Evolutionary conservation across 2,113 vertebrate species (phyloP).

Genomic region (Stigmatopora nigra): DNA sequence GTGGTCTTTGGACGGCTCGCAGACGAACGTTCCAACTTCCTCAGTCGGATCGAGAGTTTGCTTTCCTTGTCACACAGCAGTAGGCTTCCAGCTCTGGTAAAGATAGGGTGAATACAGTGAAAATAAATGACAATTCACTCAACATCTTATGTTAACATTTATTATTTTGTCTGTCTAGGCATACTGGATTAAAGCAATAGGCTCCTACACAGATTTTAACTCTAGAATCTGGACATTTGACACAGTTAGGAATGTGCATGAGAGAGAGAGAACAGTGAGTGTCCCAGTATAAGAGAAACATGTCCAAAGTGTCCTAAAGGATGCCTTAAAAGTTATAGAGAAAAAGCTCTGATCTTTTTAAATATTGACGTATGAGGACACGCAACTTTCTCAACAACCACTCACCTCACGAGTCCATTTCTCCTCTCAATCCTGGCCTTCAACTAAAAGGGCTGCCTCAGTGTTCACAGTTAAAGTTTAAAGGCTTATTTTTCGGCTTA

Average conservation of each 20-base stretch:
- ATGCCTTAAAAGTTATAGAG: conserved; percentile 44
- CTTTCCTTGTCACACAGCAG: conserved; percentile 29
- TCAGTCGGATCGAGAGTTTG: conserved; percentile 31
- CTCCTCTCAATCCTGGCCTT: conserved; percentile 17
- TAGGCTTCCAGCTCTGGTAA: conserved; percentile 20
- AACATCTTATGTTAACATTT: background rate
- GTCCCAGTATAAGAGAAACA: conserved; percentile 20
- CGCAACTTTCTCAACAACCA: conserved; percentile 50
- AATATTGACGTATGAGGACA: conserved; percentile 66
- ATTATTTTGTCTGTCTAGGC: background rate
- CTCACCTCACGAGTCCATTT: conserved; percentile 36
- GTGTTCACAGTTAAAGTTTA: conserved; percentile 39
- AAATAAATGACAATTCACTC: background rate
- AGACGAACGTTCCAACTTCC: conserved; percentile 39
- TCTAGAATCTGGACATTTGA: background rate
- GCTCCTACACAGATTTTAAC: background rate
- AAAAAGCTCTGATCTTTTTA: conserved; percentile 61
- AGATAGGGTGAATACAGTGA: conserved; percentile 5
- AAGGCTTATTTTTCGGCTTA: conserved; percentile 43
- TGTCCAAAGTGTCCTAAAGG: conserved; percentile 33
- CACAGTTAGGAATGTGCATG: background rate
- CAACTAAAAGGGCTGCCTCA: conserved; percentile 50
- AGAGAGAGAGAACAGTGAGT: conserved; percentile 2
- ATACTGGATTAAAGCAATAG: background rate
- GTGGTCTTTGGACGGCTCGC: conserved; percentile 56